Evolutionary conservation across 1,140 invertebrate genomes (phyloP).

Genomic region (Anastrepha ludens): DNA sequence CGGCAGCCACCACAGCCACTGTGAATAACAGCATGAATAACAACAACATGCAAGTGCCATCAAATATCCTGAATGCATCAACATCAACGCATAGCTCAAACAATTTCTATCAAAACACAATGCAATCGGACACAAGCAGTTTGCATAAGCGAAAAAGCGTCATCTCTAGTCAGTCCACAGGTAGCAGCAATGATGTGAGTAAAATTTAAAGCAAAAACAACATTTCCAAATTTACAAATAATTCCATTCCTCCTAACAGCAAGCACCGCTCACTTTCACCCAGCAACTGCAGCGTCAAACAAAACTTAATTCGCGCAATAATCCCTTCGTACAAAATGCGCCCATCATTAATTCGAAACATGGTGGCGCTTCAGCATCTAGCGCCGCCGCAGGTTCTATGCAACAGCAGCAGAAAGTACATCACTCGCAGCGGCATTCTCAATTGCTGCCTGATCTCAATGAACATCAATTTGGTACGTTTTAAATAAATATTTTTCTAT

Average conservation of each 20-base stretch:
- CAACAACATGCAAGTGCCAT: conserved; percentile 63
- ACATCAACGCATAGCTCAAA: conserved; percentile 74
- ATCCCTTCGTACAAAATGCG: conserved; percentile 63
- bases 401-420: conserved; percentile 71
- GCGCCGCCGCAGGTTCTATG: conserved; percentile 53
- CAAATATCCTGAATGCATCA: conserved; percentile 67
- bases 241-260: conserved; percentile 55
- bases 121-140: conserved; percentile 73
- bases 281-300: conserved; percentile 82
- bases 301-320: conserved; percentile 71
- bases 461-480: conserved; percentile 71
- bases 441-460: conserved; percentile 72
- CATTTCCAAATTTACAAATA: background rate
- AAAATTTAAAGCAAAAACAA: conserved; percentile 29
- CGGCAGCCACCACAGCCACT: conserved; percentile 69
- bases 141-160: conserved; percentile 74
- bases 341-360: conserved; percentile 75
- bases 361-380: conserved; percentile 61
- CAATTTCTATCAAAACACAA: conserved; percentile 74
- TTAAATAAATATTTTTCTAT: background rate
- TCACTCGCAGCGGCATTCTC: conserved; percentile 74
- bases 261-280: conserved; percentile 81
- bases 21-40: conserved; percentile 65
- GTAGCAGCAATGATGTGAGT: conserved; percentile 74
- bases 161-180: conserved; percentile 74